Conservation (phyloP, 2,888 invertebrate species). For the Nebria brevicollis region DNA sequence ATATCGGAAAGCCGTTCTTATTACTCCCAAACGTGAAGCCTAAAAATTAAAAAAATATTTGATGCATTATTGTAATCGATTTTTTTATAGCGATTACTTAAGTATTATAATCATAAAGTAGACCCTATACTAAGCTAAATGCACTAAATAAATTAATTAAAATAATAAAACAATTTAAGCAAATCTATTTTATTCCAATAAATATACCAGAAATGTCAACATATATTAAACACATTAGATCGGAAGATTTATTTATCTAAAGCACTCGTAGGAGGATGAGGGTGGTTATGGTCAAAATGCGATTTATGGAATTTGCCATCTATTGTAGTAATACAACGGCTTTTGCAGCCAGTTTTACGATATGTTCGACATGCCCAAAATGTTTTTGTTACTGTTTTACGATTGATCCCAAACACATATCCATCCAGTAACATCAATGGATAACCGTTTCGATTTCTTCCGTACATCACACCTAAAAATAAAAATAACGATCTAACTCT, state of each 20-base stretch:
- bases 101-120: too few relatives aligned
- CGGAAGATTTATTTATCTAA: too few relatives aligned
- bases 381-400: slow-evolving; percentile 47
- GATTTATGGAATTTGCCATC: slow-evolving; percentile 50
- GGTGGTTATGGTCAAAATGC: slow-evolving; percentile 53
- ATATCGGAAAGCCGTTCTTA: background rate
- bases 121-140: too few relatives aligned
- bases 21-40: slow-evolving; percentile 4
- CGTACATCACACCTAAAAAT: background rate
- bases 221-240: too few relatives aligned
- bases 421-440: background rate
- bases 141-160: too few relatives aligned
- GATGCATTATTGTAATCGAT: too few relatives aligned
- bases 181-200: too few relatives aligned
- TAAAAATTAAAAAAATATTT: slow-evolving; percentile 10
- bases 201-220: too few relatives aligned
- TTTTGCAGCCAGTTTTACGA: slow-evolving; percentile 55
- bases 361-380: slow-evolving; percentile 57
- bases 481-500: background rate
- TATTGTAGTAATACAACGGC: slow-evolving; percentile 52
- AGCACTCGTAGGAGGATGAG: slow-evolving; percentile 17
- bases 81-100: too few relatives aligned
- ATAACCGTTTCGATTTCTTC: background rate
- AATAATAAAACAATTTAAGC: too few relatives aligned
- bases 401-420: slow-evolving; percentile 22